These are phyloP conservation scores for Lophura nycthemera DNA, from an alignment of 2,113 vertebrate species.

Conservation along the genomic window DNA sequence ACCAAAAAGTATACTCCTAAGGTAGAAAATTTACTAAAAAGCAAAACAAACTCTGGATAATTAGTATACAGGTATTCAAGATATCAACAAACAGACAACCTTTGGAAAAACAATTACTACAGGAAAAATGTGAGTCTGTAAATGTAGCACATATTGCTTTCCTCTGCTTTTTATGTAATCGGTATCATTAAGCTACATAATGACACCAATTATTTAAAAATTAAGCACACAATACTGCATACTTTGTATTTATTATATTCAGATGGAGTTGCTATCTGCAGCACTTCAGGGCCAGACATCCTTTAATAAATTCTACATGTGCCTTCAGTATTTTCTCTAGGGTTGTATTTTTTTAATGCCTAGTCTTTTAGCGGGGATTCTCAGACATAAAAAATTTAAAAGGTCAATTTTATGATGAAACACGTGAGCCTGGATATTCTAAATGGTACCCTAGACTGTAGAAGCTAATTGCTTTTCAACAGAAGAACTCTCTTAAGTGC, in stretches of 20 bases:
- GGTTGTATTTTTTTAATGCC: slow-evolving; percentile 64
- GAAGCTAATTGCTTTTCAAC: slow-evolving; percentile 79
- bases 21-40: background rate
- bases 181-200: slow-evolving; percentile 74
- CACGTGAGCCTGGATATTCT: slow-evolving; percentile 71
- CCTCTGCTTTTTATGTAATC: slow-evolving; percentile 50
- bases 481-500: slow-evolving; percentile 69
- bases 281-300: slow-evolving; percentile 28
- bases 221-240: slow-evolving; percentile 68
- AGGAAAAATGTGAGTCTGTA: slow-evolving; percentile 32
- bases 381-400: slow-evolving; percentile 80
- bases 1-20: background rate
- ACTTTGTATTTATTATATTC: slow-evolving; percentile 66
- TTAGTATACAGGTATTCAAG: slow-evolving; percentile 56
- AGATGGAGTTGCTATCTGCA: slow-evolving; percentile 51
- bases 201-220: slow-evolving; percentile 80
- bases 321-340: slow-evolving; percentile 62
- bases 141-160: slow-evolving; percentile 57
- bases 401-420: slow-evolving; percentile 82
- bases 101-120: slow-evolving; percentile 72
- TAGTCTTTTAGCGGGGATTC: slow-evolving; percentile 72
- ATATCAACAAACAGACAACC: slow-evolving; percentile 59
- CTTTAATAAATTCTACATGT: slow-evolving; percentile 65
- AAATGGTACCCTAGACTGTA: slow-evolving; percentile 78
- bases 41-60: slow-evolving; percentile 63